Evolutionary conservation across 1,140 invertebrate species (phyloP), one percentile per base, ranked within the genome.

Genomic region (Drosophila rufa): DNA sequence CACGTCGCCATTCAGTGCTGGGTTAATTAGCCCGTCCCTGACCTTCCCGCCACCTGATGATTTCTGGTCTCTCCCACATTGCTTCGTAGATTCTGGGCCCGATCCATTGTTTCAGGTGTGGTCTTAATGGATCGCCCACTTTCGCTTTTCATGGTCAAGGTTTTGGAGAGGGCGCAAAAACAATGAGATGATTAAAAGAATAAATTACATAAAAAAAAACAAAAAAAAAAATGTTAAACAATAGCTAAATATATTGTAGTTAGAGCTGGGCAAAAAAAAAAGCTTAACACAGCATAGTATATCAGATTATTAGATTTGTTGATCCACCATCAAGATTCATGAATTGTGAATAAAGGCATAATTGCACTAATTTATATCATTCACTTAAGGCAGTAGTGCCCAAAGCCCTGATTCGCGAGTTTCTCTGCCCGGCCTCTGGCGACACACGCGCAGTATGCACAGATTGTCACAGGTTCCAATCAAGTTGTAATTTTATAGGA

Each of bases 71-170:
- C 17, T 55, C 0, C 33, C 60, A 25, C 42, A 66, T 80, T 48
- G 71, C 64, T 36, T 47, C 1, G 4, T 11, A 12, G 25, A 65
- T 45, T 62, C 53, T 64, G 22, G 12, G 4, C 43, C 11, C 43
- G 36, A 47, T 58, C 43, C 27, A 58, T 80, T 80, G 61, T 80
- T 70, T 46, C 69, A 67, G 70, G 65, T 86, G 82, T 70, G 65
- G 62, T 62, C 58, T 58, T 55, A 59, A 51, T 60, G 55, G 74
- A 79, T 79, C 75, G 40, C 45, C 57, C 79, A 57, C 84, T 83
- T 80, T 87, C 84, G 65, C 70, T 89, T 83, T 77, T 70, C 71
- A 81, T 45, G 78, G 61, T 68, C 77, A 77, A 71, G 77, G 81
- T 59, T 30, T 22, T 2, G 17, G 25, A 17, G 8, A 51, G 17